A percentile compares a stretch with the other conserved stretches of the same genome.
Evolutionary conservation across 2,113 vertebrate species (phyloP).

Genomic region (Coptodon bakossiorum): DNA sequence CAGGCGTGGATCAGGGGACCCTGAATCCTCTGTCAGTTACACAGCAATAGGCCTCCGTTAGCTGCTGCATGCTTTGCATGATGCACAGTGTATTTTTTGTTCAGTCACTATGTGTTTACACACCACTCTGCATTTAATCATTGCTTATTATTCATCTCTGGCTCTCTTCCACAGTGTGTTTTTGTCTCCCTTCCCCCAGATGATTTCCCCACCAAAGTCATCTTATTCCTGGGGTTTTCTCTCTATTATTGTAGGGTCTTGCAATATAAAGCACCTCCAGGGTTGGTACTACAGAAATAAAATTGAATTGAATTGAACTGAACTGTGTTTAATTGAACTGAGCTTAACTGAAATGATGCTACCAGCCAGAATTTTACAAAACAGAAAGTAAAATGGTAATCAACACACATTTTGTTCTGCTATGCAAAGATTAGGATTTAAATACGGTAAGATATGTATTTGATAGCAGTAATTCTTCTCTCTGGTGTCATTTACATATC

Average conservation of each 20-base stretch:
- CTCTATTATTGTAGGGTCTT: not conserved
- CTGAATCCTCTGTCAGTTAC: not conserved
- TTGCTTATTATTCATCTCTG: not conserved
- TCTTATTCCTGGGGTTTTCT: not conserved
- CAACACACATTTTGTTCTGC: not conserved
- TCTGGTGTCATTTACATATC: not conserved
- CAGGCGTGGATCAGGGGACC: not conserved
- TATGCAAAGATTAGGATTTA: not conserved
- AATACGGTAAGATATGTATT: not conserved
- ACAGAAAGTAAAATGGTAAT: not conserved
- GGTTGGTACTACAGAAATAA: not conserved
- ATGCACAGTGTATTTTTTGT: not conserved
- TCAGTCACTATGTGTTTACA: not conserved
- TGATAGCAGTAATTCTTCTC: not conserved
- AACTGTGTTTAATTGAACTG: not conserved
- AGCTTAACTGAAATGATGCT: not conserved
- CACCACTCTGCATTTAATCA: not conserved
- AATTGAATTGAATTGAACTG: not conserved
- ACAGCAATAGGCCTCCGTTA: not conserved
- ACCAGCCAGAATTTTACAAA: not conserved
- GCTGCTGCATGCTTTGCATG: not conserved
- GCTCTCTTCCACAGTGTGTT: not conserved
- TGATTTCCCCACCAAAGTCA: not conserved
- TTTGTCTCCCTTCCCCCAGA: not conserved
- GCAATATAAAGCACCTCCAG: not conserved